Evolutionary conservation across 2,888 invertebrate genomes (phyloP).

Genomic region (Adela reaumurella): DNA sequence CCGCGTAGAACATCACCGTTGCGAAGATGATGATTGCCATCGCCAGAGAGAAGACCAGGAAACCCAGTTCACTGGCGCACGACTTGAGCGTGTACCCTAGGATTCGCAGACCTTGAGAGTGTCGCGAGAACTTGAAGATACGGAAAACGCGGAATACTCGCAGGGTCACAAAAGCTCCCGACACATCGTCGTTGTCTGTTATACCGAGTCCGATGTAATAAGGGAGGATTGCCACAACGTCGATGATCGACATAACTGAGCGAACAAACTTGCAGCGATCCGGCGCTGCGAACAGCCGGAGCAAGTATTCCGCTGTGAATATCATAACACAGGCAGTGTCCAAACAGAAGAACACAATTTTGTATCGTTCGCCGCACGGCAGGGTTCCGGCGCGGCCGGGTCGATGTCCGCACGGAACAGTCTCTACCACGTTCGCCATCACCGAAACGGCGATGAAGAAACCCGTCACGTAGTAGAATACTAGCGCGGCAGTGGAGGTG

Average conservation of each 20-base stretch:
- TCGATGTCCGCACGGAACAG: constrained; percentile 88
- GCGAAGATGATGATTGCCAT: constrained; percentile 99
- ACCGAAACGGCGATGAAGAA: constrained; percentile 99
- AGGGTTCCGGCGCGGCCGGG: constrained; percentile 83
- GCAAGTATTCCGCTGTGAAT: constrained; percentile 96
- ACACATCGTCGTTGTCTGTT: constrained; percentile 97
- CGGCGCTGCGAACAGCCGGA: constrained; percentile 96
- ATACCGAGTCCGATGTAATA: constrained; percentile 98
- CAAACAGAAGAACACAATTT: constrained; percentile 97
- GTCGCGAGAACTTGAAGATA: constrained; percentile 99
- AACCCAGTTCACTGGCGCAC: constrained; percentile 98
- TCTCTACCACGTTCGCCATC: constrained; percentile 98
- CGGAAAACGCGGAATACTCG: constrained; percentile 99
- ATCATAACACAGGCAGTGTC: constrained; percentile 99
- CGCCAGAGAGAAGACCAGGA: constrained; percentile 97
- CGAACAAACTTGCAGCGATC: constrained; percentile 96
- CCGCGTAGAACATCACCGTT: constrained; percentile 99
- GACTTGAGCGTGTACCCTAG: constrained; percentile 99
- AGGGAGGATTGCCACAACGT: constrained; percentile 98
- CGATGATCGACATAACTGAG: constrained; percentile 98
- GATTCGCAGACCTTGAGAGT: constrained; percentile 97
- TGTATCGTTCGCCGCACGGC: constrained; percentile 96
- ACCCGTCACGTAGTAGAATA: constrained; percentile 99
- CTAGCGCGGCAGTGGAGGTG: constrained; percentile 97
- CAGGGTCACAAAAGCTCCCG: constrained; percentile 97